phyloP scores from a whole-genome alignment of 2,888 invertebrate genomes.

The Sphaerophoria taeniata region DNA sequence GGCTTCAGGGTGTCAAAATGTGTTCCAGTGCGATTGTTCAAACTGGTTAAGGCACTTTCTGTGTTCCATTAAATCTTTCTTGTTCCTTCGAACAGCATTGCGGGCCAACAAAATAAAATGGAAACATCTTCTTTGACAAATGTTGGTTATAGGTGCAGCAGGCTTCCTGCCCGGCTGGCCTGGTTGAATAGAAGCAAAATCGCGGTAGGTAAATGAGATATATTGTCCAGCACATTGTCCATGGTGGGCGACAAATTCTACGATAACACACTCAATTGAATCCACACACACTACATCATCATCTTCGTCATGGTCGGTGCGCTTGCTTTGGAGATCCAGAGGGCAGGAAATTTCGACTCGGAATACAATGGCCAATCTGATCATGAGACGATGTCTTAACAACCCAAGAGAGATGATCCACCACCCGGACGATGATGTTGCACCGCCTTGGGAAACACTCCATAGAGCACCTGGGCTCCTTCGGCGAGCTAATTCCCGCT shows the following conservation, averaged over 20 bases:
- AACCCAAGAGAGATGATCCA: conserved; percentile 47
- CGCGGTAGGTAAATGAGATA: conserved; percentile 65
- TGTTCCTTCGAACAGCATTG: not conserved
- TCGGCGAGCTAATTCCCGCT: conserved; percentile 66
- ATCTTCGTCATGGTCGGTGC: conserved; percentile 1
- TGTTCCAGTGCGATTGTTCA: conserved; percentile 50
- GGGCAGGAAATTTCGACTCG: not conserved
- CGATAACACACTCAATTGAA: conserved; percentile 70
- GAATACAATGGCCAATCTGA: conserved; percentile 33
- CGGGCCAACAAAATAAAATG: conserved; percentile 27
- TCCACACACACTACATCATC: conserved; percentile 68
- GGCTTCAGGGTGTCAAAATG: conserved; percentile 66
- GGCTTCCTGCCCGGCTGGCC: not conserved
- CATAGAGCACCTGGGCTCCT: conserved; percentile 66
- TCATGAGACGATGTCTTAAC: conserved; percentile 56
- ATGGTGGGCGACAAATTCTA: conserved; percentile 66
- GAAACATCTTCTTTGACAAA: conserved; percentile 65
- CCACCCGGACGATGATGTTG: conserved; percentile 52
- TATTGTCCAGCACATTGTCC: conserved; percentile 54
- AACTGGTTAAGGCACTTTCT: conserved; percentile 37
- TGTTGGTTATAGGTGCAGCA: conserved; percentile 9
- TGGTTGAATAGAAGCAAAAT: not conserved
- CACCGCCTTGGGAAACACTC: conserved; percentile 26
- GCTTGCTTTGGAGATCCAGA: not conserved
- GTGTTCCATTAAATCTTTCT: conserved; percentile 4